Conservation (phyloP, 2,113 vertebrate species). For the Danionella cerebrum region DNA sequence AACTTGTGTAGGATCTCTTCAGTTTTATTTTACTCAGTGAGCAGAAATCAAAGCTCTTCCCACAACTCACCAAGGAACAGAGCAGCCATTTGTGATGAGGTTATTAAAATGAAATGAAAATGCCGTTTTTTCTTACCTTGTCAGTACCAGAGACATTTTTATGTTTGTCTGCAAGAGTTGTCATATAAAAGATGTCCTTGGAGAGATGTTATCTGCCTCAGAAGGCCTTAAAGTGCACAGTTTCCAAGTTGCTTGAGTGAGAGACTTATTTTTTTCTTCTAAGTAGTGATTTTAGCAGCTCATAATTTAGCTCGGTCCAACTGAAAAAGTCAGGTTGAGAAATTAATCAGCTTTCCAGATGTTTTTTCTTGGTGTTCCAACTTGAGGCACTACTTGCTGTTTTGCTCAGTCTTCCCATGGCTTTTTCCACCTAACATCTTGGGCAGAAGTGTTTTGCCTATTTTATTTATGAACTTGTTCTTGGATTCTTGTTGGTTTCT, state of each 20-base stretch:
- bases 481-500: conserved; percentile 46
- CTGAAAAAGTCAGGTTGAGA: not conserved
- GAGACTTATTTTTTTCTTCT: not conserved
- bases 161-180: not conserved
- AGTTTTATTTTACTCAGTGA: not conserved
- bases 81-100: conserved; percentile 5
- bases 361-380: conserved; percentile 16
- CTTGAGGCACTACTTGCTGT: too few species aligned
- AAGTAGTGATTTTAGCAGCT: not conserved
- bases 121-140: not conserved
- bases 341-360: not conserved
- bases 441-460: conserved; percentile 43
- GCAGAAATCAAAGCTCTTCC: conserved; percentile 7
- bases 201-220: conserved; percentile 11
- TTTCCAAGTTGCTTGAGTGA: not conserved
- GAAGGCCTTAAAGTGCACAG: conserved; percentile 3
- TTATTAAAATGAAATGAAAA: conserved; percentile 12
- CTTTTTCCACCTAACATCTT: conserved; percentile 50
- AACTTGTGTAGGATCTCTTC: not conserved
- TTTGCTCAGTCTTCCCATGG: conserved; percentile 22
- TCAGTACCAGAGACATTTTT: conserved; percentile 1
- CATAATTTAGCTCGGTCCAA: not conserved
- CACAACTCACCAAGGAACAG: not conserved
- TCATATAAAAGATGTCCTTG: conserved; percentile 1
- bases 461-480: conserved; percentile 65